Evolutionary conservation across 2,888 invertebrate genomes (phyloP).

Genomic region (Venustoraphidia nigricollis): DNA sequence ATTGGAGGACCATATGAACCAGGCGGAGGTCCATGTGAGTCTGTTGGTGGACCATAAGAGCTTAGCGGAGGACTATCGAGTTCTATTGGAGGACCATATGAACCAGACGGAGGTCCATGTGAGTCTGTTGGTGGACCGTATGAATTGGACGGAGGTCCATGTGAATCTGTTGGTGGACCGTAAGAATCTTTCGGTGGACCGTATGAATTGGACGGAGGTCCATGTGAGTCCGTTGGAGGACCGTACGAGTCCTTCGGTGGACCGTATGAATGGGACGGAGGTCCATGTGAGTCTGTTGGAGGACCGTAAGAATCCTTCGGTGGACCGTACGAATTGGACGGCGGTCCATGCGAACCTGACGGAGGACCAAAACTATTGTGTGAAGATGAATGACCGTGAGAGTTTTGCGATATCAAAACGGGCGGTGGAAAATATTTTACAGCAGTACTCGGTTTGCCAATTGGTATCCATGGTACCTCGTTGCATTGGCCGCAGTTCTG

Average conservation of each 20-base stretch:
- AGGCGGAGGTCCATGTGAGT: constrained; percentile 9
- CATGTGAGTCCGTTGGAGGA: background rate
- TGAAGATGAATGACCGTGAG: background rate
- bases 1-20: constrained; percentile 3
- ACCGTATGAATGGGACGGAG: constrained; percentile 11
- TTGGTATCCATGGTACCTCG: constrained; percentile 67
- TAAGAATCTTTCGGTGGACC: constrained; percentile 10
- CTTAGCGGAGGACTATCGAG: constrained; percentile 2
- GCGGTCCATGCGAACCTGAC: constrained; percentile 3
- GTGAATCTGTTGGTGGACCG: constrained; percentile 3
- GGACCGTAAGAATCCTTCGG: constrained; percentile 5
- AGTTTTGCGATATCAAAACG: background rate
- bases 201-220: constrained; percentile 6
- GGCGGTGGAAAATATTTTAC: constrained; percentile 8
- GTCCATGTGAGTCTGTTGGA: constrained; percentile 3
- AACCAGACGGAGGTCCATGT: constrained; percentile 5
- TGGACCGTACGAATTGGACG: constrained; percentile 10
- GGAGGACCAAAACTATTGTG: constrained; percentile 4
- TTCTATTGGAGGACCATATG: constrained; percentile 1
- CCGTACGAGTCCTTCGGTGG: constrained; percentile 7
- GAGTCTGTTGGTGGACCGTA: constrained; percentile 1
- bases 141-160: background rate
- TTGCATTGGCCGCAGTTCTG: constrained; percentile 62
- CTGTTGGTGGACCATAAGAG: constrained; percentile 3
- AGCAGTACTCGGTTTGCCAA: constrained; percentile 20